Evolutionary conservation across 2,113 vertebrate species (phyloP).

Genomic region (Peromyscus polionotus): DNA sequence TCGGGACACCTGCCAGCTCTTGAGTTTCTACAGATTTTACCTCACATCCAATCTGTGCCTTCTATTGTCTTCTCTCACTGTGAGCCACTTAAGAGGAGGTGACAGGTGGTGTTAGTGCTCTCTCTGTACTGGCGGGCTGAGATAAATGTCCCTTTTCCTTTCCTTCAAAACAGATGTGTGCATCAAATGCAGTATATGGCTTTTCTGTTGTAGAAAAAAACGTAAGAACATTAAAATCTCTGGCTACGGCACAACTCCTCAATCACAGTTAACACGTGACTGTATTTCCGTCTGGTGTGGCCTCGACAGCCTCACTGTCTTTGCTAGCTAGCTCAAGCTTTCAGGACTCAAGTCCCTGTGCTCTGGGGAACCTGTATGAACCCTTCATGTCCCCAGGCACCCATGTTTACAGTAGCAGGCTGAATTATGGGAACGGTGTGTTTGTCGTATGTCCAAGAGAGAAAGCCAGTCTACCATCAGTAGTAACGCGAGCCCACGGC

Average conservation of each 20-base stretch:
- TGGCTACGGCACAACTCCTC: not conserved
- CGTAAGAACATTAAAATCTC: not conserved
- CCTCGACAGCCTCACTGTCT: not conserved
- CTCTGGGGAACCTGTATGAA: not conserved
- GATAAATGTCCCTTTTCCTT: constrained; percentile 21
- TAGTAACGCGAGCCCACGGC: not conserved
- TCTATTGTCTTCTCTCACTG: constrained; percentile 49
- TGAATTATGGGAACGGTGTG: rapidly evolving
- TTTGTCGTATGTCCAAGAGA: not conserved
- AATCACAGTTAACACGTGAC: not conserved
- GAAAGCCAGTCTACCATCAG: not conserved
- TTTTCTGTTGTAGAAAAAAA: not conserved
- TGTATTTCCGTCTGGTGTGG: not conserved
- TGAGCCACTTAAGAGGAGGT: not conserved
- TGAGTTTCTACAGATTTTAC: constrained; percentile 18
- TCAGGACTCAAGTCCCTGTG: not conserved
- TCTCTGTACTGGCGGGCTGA: not conserved
- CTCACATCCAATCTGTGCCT: constrained; percentile 45
- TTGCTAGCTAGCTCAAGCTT: not conserved
- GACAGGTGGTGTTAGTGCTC: constrained; percentile 48
- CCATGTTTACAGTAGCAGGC: not conserved
- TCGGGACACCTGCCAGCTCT: not conserved
- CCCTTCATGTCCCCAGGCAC: not conserved
- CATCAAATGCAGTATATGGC: not conserved
- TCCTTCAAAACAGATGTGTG: not conserved